Percentiles rank a stretch among this genome's conserved stretches.
phyloP scores from a whole-genome alignment of 2,797 vertebrate species.

The Bufotes viridis region DNA sequence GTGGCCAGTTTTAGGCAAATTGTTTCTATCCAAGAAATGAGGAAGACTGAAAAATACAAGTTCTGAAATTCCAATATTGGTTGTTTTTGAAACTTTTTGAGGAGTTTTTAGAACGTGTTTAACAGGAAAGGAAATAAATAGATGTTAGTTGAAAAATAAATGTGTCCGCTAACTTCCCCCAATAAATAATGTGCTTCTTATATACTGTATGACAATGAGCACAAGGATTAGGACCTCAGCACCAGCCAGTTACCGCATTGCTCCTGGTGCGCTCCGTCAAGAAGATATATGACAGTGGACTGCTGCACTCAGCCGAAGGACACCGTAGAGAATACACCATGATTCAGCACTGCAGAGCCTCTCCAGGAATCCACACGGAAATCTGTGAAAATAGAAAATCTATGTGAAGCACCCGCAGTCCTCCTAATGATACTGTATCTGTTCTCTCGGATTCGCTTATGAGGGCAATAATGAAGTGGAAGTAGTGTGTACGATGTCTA shows the following conservation, averaged over 20 bases:
- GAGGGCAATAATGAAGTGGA: not conserved
- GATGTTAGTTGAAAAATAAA: too few relatives aligned
- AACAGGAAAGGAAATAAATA: too few relatives aligned
- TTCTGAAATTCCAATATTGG: too few relatives aligned
- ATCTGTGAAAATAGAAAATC: slow-evolving; percentile 7
- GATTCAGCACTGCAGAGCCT: slow-evolving; percentile 29
- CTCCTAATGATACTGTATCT: not conserved
- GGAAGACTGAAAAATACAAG: not conserved
- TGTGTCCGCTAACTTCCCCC: too few relatives aligned
- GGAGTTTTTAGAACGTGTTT: too few relatives aligned
- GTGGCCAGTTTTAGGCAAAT: too few relatives aligned
- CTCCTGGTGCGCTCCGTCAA: slow-evolving; percentile 14
- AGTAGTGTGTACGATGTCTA: too few relatives aligned
- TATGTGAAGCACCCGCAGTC: not conserved
- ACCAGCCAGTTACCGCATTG: not conserved
- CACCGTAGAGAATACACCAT: slow-evolving; percentile 11
- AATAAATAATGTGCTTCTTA: too few relatives aligned
- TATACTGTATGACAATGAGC: too few relatives aligned
- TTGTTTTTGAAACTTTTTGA: too few relatives aligned
- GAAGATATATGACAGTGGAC: slow-evolving; percentile 29
- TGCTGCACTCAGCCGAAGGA: slow-evolving; percentile 13
- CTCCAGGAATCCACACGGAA: slow-evolving; percentile 2
- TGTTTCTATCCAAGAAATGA: too few relatives aligned
- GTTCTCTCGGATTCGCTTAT: not conserved
- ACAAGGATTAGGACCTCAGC: too few relatives aligned